A percentile compares a stretch with the other conserved stretches of the same genome.
These are phyloP conservation scores for Scrobipalpa costella DNA, from an alignment of 2,888 invertebrate species.

Conservation along the genomic window DNA sequence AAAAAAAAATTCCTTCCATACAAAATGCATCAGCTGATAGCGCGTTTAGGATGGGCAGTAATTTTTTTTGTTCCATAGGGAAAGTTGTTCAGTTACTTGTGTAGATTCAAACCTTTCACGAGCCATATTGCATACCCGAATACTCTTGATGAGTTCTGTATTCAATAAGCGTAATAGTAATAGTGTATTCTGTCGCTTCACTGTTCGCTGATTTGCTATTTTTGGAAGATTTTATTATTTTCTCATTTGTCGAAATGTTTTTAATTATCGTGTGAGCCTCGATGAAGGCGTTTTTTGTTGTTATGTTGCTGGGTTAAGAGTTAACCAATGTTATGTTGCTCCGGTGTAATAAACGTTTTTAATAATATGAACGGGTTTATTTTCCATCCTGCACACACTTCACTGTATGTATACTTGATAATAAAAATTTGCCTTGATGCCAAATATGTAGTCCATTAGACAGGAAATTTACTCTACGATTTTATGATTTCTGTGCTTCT, in stretches of 20 bases:
- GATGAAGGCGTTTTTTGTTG: not conserved
- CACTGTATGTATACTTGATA: too few species aligned
- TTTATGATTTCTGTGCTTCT: too few species aligned
- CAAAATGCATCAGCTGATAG: too few species aligned
- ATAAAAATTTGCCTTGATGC: too few species aligned
- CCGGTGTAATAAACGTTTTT: slow-evolving; percentile 12
- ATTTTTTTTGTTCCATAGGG: not conserved
- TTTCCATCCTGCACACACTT: not conserved
- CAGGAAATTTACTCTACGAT: too few species aligned
- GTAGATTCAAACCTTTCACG: not conserved
- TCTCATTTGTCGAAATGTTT: slow-evolving; percentile 11
- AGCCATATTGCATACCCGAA: too few species aligned
- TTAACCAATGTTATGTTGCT: slow-evolving; percentile 18
- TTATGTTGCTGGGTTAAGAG: slow-evolving; percentile 15
- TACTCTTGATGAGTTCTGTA: not conserved
- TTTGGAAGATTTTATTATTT: slow-evolving; percentile 16
- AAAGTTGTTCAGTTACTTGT: not conserved
- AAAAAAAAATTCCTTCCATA: too few species aligned
- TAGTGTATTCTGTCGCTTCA: not conserved
- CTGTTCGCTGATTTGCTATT: slow-evolving; percentile 9
- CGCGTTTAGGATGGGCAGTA: too few species aligned
- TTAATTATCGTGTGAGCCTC: not conserved
- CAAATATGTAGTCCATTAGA: too few species aligned
- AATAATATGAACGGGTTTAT: not conserved
- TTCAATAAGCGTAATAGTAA: not conserved